Conservation (phyloP, 2,888 invertebrate genomes). For the Lysandra coridon region DNA sequence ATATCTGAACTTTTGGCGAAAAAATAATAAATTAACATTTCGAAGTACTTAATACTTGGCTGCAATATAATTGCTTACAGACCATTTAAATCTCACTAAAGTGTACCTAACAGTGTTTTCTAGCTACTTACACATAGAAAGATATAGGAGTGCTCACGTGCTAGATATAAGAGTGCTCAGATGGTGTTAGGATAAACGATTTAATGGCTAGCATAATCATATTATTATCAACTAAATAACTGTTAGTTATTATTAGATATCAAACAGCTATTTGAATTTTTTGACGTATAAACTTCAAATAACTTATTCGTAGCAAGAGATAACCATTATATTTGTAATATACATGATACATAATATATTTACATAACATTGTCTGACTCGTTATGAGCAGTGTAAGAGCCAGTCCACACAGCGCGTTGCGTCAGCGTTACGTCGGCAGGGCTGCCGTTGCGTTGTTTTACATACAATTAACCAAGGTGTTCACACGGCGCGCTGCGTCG, state of each 20-base stretch:
- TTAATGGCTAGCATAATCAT: not conserved
- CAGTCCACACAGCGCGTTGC: no score
- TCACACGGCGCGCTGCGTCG: no score
- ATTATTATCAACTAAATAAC: no score
- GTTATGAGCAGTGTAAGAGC: not conserved
- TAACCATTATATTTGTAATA: not conserved
- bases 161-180: conserved; percentile 21
- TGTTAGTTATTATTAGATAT: not conserved
- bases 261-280: not conserved
- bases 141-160: conserved; percentile 20
- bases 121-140: not conserved
- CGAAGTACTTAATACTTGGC: conserved; percentile 3
- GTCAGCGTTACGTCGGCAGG: no score
- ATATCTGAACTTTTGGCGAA: not conserved
- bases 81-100: not conserved
- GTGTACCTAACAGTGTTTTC: not conserved
- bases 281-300: not conserved
- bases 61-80: not conserved
- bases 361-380: conserved; percentile 2
- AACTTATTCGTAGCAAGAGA: not conserved
- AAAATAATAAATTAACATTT: conserved; percentile 10
- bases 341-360: not conserved
- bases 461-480: no score
- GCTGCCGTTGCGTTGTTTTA: no score
- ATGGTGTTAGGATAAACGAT: conserved; percentile 13